Evolutionary conservation across 2,888 invertebrate species (phyloP).

Genomic region (Microplitis deprimator): DNA sequence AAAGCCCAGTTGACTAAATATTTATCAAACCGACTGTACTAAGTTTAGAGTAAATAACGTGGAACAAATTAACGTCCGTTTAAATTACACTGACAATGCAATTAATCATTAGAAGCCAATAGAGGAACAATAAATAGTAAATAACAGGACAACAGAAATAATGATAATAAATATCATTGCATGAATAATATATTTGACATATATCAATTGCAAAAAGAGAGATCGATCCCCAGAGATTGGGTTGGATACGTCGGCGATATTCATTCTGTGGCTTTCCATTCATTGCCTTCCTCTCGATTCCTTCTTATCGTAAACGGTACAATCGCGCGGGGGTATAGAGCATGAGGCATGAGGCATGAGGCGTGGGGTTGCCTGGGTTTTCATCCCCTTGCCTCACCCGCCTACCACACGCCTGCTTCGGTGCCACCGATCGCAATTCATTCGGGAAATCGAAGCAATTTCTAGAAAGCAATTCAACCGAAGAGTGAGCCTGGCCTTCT

Average conservation of each 20-base stretch:
- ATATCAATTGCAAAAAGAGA: neutral
- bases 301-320: conserved; percentile 22
- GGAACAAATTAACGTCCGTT: no score
- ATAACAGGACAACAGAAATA: neutral
- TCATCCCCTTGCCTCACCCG: neutral
- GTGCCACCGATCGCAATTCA: conserved; percentile 24
- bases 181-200: neutral
- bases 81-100: no score
- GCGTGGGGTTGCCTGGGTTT: neutral
- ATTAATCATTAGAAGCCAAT: neutral
- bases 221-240: neutral
- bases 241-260: neutral
- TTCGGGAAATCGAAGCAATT: conserved; percentile 27
- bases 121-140: neutral
- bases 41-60: no score
- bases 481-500: neutral
- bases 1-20: neutral
- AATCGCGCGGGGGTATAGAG: neutral
- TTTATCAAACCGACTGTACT: neutral
- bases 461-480: conserved; percentile 27
- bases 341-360: neutral
- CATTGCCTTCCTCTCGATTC: conserved; percentile 1
- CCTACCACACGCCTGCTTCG: neutral
- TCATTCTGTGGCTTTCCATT: conserved; percentile 5
- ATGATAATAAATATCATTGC: neutral